phyloP scores from a whole-genome alignment of 2,797 vertebrate genomes.

The Perdix hodgsoniae region DNA sequence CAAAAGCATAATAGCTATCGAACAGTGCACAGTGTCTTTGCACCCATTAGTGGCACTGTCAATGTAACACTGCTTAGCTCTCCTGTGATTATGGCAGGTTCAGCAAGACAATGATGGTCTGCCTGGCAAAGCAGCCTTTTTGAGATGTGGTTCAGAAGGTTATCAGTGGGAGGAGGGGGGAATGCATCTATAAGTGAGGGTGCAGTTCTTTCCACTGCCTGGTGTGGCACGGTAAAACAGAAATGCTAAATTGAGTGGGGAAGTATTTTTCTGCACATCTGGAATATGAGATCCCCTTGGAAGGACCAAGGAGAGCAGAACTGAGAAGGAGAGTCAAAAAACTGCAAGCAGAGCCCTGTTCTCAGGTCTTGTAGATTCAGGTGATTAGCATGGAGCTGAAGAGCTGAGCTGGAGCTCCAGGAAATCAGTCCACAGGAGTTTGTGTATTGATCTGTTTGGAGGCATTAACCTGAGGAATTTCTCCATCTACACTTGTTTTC shows the following conservation, averaged over 20 bases:
- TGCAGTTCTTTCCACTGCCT: neutral
- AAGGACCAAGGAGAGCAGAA: neutral
- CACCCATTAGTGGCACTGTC: slow-evolving; percentile 4
- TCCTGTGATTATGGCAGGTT: slow-evolving; percentile 19
- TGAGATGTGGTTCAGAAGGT: slow-evolving; percentile 31
- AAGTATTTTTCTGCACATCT: neutral
- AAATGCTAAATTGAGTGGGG: neutral
- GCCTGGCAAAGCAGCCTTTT: neutral
- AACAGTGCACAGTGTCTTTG: neutral
- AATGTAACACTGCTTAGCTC: neutral
- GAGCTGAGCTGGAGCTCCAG: neutral
- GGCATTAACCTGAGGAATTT: slow-evolving; percentile 60
- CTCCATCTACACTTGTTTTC: slow-evolving; percentile 45
- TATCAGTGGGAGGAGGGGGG: neutral
- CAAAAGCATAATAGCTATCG: neutral
- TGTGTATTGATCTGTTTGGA: slow-evolving; percentile 62
- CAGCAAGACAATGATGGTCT: slow-evolving; percentile 17
- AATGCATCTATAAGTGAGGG: neutral
- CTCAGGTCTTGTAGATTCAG: neutral
- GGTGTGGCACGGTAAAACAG: neutral
- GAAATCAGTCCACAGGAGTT: slow-evolving; percentile 37
- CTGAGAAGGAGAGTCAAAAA: neutral
- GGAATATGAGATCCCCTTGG: neutral
- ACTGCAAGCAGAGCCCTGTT: accelerated
- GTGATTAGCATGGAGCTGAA: neutral